A percentile compares a stretch with the other conserved stretches of the same genome.
phyloP scores from a whole-genome alignment of 2,888 invertebrate genomes.

The Halocaridina rubra region DNA sequence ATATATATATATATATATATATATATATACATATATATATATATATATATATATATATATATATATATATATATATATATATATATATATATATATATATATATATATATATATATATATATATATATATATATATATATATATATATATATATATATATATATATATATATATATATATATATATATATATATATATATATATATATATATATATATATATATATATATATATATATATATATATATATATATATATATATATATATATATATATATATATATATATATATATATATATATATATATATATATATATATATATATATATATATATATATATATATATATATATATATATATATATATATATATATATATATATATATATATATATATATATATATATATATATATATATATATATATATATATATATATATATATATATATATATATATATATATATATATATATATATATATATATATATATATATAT shows the following conservation, averaged over 20 bases:
- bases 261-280: not conserved
- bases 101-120: conserved; percentile 2
- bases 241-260: not conserved
- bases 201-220: not conserved
- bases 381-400: too few species aligned
- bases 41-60: not conserved
- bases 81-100: not conserved
- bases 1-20: conserved; percentile 2
- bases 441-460: too few species aligned
- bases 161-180: not conserved
- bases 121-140: not conserved
- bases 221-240: not conserved
- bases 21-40: not conserved
- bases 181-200: not conserved
- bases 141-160: not conserved
- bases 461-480: too few species aligned
- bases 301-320: not conserved
- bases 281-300: not conserved
- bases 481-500: too few species aligned
- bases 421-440: too few species aligned
- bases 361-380: too few species aligned
- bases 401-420: too few species aligned
- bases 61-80: not conserved
- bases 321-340: too few species aligned
- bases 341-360: too few species aligned